Evolutionary conservation across 2,113 vertebrate genomes (phyloP).

Genomic region (Hippotragus niger): DNA sequence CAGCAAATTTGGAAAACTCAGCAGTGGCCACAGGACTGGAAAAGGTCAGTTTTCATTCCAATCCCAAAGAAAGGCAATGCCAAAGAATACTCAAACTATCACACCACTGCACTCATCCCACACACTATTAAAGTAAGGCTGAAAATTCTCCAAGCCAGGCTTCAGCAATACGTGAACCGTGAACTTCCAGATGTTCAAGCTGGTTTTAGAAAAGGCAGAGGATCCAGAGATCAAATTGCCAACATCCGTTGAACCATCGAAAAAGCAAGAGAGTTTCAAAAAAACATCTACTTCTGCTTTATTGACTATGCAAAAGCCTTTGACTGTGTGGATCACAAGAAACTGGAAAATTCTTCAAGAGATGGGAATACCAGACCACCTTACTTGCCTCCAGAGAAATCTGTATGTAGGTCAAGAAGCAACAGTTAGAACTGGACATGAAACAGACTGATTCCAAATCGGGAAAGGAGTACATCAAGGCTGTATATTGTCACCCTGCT

Average conservation of each 20-base stretch:
- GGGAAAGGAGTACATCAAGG: neutral
- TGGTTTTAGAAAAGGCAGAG: neutral
- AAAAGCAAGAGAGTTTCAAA: neutral
- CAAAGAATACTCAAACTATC: neutral
- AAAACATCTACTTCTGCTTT: neutral
- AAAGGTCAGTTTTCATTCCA: neutral
- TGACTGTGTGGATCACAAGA: neutral
- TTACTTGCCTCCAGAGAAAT: neutral
- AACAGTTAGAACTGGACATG: neutral
- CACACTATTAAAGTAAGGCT: neutral
- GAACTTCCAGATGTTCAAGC: neutral
- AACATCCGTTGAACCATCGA: rapidly evolving
- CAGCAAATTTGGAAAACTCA: neutral
- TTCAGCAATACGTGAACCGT: rapidly evolving
- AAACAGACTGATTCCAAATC: neutral
- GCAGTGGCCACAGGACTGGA: neutral
- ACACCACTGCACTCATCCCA: neutral
- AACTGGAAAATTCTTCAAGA: neutral
- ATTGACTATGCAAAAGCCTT: neutral
- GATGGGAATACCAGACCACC: neutral
- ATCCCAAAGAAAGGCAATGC: neutral
- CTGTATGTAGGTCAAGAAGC: neutral
- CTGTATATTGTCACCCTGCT: neutral
- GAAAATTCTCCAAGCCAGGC: neutral
- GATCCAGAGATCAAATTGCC: neutral